Evolutionary conservation across 2,797 vertebrate species (phyloP).

Genomic region (Sitta carolinensis): DNA sequence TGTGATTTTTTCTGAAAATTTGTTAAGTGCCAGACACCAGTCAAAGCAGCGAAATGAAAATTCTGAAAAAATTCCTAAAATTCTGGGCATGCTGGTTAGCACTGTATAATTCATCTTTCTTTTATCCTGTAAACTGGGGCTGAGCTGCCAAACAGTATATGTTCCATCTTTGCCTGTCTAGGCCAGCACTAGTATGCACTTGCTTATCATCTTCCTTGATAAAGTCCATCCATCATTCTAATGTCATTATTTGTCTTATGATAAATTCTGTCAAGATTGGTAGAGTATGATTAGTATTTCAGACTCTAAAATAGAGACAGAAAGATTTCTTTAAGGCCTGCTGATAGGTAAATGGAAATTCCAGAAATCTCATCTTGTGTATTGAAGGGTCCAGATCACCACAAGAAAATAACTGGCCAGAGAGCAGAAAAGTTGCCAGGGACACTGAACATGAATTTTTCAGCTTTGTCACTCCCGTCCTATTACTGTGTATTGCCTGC

Average conservation of each 20-base stretch:
- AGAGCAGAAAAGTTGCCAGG: background rate
- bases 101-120: background rate
- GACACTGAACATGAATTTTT: background rate
- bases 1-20: background rate
- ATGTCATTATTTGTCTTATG: conserved; percentile 28
- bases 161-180: background rate
- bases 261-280: conserved; percentile 13
- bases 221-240: background rate
- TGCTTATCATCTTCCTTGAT: background rate
- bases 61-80: background rate
- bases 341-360: background rate
- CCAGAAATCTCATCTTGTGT: background rate
- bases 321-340: background rate
- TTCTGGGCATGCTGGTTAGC: background rate
- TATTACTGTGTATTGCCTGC: background rate
- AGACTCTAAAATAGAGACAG: background rate
- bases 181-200: background rate
- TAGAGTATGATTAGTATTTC: background rate
- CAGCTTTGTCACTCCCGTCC: background rate
- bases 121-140: background rate
- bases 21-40: background rate
- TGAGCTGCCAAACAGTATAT: background rate
- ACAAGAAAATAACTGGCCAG: background rate
- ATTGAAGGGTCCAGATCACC: background rate
- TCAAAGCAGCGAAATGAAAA: background rate